Evolutionary conservation across 1,140 invertebrate genomes (phyloP), one percentile per base, ranked within the genome.

Genomic region (Aricia agestis): DNA sequence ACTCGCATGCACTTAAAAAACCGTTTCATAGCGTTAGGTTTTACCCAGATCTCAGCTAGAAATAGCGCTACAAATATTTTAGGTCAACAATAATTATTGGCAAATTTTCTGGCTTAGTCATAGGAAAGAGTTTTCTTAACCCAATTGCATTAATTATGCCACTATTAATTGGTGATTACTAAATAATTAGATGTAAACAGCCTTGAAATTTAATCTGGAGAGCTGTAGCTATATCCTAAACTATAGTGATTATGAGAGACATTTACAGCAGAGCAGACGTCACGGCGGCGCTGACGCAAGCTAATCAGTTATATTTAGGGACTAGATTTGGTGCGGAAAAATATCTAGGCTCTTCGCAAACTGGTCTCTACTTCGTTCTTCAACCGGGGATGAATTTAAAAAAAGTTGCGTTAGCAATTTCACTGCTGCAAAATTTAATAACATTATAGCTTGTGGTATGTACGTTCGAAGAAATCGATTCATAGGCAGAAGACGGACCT

Each of bases 281-380:
- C 59, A 63, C 18, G 59, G 17, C 59, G 19, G 10, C 19, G 59
- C 18, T 63, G 59, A 63, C 59, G 59, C 59, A 63, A 63, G 59
- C 59, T 63, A 19, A 63, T 63, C 59, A 63, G 59, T 63, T 63
- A 63, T 63, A 63, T 63, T 63, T 63, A 63, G 59, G 59, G 59
- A 9, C 59, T 63, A 63, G 19, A 63, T 63, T 25, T 11, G 1
- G 18, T 25, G 18, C 59, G 17, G 5, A 25, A 63, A 19, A 63
- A 63, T 10, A 17, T 63, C 59, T 63, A 63, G 59, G 25, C 59
- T 63, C 18, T 63, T 63, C 19, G 17, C 1, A 25, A 63, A 19
- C 36, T 36, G 6, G 36, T 63, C 18, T 25, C 2, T 63, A 63
- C 45, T 11, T 9, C 36, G 36, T 36, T 6, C 36, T 36, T 36